Evolutionary conservation across 1,140 invertebrate species (phyloP).

Genomic region (Aphis craccivora): DNA sequence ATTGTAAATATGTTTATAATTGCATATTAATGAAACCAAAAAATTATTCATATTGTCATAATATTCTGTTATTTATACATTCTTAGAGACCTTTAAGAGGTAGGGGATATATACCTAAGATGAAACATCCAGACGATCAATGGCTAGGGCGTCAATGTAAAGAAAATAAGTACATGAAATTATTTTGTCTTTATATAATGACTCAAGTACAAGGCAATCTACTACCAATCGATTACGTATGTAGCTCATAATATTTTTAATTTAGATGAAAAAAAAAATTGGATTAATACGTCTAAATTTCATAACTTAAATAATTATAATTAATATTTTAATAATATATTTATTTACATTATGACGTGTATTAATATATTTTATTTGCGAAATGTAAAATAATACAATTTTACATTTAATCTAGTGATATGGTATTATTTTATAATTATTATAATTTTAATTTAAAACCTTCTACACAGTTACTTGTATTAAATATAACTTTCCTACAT

Average conservation of each 20-base stretch:
- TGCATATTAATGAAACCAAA: neutral
- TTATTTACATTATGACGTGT: no score
- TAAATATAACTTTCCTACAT: neutral
- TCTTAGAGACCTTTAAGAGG: neutral
- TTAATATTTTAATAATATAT: no score
- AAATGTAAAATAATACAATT: neutral
- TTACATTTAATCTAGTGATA: neutral
- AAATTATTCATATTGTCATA: neutral
- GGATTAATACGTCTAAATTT: neutral
- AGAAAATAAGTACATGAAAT: neutral
- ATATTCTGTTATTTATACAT: neutral
- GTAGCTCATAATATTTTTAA: neutral
- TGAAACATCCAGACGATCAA: constrained; percentile 26
- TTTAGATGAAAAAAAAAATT: no score
- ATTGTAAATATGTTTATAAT: no score
- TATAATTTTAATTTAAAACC: neutral
- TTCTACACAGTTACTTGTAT: neutral
- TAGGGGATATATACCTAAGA: neutral
- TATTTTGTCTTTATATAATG: neutral
- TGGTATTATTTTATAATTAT: neutral
- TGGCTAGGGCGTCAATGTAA: constrained; percentile 13
- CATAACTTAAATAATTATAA: no score
- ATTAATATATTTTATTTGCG: neutral
- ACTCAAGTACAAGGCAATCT: neutral
- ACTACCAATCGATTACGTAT: neutral